These are phyloP conservation scores for Barbus barbus DNA, from an alignment of 2,113 vertebrate genomes.

Conservation along the genomic window DNA sequence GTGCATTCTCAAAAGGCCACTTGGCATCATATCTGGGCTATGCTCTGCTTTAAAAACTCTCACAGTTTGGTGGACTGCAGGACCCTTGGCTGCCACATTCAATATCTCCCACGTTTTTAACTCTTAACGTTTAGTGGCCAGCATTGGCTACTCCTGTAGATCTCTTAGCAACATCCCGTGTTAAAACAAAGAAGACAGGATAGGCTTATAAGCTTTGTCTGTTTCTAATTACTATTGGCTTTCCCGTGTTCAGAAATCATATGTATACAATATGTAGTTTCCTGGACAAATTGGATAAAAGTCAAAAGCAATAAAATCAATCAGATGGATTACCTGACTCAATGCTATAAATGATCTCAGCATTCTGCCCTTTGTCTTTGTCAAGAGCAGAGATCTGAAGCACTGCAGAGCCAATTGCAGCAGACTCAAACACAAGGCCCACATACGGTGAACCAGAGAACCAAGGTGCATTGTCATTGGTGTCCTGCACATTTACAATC, in stretches of 20 bases:
- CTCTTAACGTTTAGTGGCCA: slow-evolving; percentile 50
- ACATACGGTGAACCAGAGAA: slow-evolving; percentile 88
- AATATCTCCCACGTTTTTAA: slow-evolving; percentile 62
- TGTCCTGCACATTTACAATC: slow-evolving; percentile 86
- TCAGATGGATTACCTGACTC: slow-evolving; percentile 85
- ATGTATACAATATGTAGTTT: not conserved
- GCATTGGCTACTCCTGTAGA: not conserved
- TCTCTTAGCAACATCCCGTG: not conserved
- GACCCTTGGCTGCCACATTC: slow-evolving; percentile 64
- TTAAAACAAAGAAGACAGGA: slow-evolving; percentile 21
- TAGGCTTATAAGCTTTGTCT: slow-evolving; percentile 13
- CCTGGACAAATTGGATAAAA: not conserved
- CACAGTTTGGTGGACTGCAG: slow-evolving; percentile 61
- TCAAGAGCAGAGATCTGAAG: slow-evolving; percentile 92
- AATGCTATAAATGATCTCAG: slow-evolving; percentile 89
- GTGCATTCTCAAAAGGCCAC: slow-evolving; percentile 66
- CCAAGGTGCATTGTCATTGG: slow-evolving; percentile 93
- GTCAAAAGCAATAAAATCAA: not conserved
- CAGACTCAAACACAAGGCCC: slow-evolving; percentile 90
- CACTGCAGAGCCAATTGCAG: slow-evolving; percentile 86
- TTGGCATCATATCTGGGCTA: slow-evolving; percentile 61
- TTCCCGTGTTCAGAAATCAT: not conserved
- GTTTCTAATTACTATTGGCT: not conserved
- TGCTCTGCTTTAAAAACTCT: slow-evolving; percentile 65
- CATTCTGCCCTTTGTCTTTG: slow-evolving; percentile 92